Evolutionary conservation across 2,113 vertebrate species (phyloP), one percentile per base, ranked within the genome.

Genomic region (Patagioenas fasciata): DNA sequence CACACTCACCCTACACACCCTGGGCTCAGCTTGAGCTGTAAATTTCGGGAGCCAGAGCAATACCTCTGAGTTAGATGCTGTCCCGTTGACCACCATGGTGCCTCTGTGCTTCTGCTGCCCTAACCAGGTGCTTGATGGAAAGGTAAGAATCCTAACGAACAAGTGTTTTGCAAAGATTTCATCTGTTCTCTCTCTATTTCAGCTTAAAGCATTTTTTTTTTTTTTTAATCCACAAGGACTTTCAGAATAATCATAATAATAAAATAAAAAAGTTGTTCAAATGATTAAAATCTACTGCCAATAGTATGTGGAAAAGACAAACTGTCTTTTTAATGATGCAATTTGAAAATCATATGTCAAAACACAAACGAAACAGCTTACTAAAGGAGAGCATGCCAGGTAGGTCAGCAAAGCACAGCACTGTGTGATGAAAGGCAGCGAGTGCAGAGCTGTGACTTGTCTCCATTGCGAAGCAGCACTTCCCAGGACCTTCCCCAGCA

Each of bases 321-420:
- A 47, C 84, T 73, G 75, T 80, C 75, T 62, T 93, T 88, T 74
- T 80, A 96, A 94, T 62, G 80, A 93, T 62, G 79, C 70, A 50
- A 23, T 60, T 84, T 97, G 85, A 85, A 91, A 96, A 88, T 91
- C 62, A 16, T 62, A 44, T 66, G 91, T 93, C 85, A 92, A 96
- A 96, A 95, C 84, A 93, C n/a, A 74, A 94, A 74, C 65, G 58
- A 88, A 93, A 88, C 4, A 8, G 51, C 51, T 88, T 47, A 48
- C 34, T 66, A 36, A 80, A 69, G 62, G 81, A 58, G 53, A 89
- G 66, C 32, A 29, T 72, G 71, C 17, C 75, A 85, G 60, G 29
- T 26, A 60, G 47, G 60, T 60, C 31, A 91, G 60, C 70, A 89
- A 50, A 80, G 62, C 58, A 69, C 50, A 34, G 36, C 4, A 4